These are phyloP conservation scores for Meloe dianella DNA, from an alignment of 2,888 invertebrate genomes.

Conservation along the genomic window DNA sequence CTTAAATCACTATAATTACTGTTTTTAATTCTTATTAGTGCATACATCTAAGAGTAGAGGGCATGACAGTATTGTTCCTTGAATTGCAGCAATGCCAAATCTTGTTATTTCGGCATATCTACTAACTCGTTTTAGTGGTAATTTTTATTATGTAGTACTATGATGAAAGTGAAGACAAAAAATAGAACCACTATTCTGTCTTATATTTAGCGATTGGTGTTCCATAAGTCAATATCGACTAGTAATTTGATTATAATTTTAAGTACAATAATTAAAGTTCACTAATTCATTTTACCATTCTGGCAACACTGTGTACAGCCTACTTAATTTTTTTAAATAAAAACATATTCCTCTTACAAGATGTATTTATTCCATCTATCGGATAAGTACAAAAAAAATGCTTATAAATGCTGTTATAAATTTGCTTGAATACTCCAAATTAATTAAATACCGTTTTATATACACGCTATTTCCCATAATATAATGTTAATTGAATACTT, in stretches of 20 bases:
- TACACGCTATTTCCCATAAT: background rate
- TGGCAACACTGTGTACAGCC: too few species aligned
- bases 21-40: background rate
- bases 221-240: too few species aligned
- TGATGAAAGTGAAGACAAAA: too few species aligned
- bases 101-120: background rate
- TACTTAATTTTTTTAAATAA: background rate
- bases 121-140: too few species aligned
- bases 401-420: background rate
- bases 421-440: background rate
- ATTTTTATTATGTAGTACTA: too few species aligned
- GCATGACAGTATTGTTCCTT: background rate
- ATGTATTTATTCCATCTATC: background rate
- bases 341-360: background rate
- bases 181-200: too few species aligned
- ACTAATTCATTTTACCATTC: too few species aligned
- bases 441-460: constrained; percentile 2
- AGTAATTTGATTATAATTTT: too few species aligned
- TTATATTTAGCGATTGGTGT: too few species aligned
- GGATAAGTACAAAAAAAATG: constrained; percentile 13
- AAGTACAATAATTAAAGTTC: too few species aligned
- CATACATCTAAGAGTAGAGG: background rate
- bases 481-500: background rate
- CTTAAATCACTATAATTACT: background rate
- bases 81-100: background rate